phyloP scores from a whole-genome alignment of 2,797 vertebrate species.

The Peromyscus eremicus region DNA sequence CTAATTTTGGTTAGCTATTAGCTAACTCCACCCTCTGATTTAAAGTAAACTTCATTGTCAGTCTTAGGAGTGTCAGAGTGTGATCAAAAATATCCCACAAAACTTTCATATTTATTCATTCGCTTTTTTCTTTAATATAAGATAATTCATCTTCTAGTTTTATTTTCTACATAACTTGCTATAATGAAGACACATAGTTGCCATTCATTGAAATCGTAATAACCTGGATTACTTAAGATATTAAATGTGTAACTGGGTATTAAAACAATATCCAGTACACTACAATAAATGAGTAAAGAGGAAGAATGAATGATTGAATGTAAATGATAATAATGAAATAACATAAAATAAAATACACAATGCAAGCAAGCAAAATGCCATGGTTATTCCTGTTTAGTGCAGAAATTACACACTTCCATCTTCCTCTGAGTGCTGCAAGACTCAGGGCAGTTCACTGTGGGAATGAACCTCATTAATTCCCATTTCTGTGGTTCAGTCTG shows the following conservation, averaged over 20 bases:
- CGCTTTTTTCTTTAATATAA: not conserved
- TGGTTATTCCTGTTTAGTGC: constrained; percentile 84
- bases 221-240: not conserved
- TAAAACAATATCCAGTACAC: not conserved
- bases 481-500: constrained; percentile 78
- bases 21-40: not conserved
- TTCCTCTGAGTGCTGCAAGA: constrained; percentile 85
- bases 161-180: not conserved
- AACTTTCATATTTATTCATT: not conserved
- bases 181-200: not conserved
- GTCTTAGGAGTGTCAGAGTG: not conserved
- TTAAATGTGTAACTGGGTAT: not conserved
- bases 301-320: not conserved
- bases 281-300: not conserved
- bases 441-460: constrained; percentile 81
- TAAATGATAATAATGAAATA: not conserved
- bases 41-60: not conserved
- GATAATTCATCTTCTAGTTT: not conserved
- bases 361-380: constrained; percentile 69
- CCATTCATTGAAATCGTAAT: not conserved
- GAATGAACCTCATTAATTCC: constrained; percentile 88
- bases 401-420: constrained; percentile 86
- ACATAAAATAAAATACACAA: constrained; percentile 66
- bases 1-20: not conserved
- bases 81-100: not conserved